Percentiles rank a stretch among this genome's conserved stretches.
These are phyloP conservation scores for Loriculus beryllinus DNA, from an alignment of 2,797 vertebrate species.

Conservation along the genomic window DNA sequence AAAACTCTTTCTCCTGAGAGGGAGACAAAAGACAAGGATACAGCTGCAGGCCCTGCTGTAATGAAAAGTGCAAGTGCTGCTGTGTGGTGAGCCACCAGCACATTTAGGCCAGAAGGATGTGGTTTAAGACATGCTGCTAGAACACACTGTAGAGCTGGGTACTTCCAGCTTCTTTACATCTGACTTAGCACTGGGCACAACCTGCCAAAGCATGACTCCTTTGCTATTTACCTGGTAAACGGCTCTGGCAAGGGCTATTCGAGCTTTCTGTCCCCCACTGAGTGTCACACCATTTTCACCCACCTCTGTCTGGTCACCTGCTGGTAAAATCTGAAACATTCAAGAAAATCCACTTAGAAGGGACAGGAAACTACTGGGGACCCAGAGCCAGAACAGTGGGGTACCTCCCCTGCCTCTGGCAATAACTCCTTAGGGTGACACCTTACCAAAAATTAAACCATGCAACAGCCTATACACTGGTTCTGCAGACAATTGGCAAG, in stretches of 20 bases:
- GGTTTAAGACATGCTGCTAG: background rate
- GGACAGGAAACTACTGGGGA: background rate
- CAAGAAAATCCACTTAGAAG: background rate
- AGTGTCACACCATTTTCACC: constrained; percentile 95
- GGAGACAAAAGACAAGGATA: background rate
- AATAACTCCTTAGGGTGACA: background rate
- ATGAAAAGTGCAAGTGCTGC: background rate
- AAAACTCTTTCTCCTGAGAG: constrained; percentile 89
- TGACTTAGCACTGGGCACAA: background rate
- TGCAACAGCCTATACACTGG: background rate
- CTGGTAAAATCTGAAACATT: constrained; percentile 82
- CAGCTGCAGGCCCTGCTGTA: background rate
- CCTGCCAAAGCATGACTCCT: background rate
- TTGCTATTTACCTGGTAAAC: constrained; percentile 87
- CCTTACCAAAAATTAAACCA: background rate
- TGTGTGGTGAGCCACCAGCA: background rate
- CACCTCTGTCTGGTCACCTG: constrained; percentile 92
- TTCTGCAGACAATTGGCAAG: background rate
- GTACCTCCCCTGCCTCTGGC: background rate
- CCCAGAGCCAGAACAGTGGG: background rate
- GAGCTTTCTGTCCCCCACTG: constrained; percentile 95
- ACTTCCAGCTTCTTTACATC: background rate
- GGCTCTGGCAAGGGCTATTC: constrained; percentile 91
- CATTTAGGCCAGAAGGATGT: background rate
- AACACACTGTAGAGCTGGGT: background rate